Base-by-base conservation (phyloP, 2,797 vertebrate species). In the Okamejei kenojei region DNA sequence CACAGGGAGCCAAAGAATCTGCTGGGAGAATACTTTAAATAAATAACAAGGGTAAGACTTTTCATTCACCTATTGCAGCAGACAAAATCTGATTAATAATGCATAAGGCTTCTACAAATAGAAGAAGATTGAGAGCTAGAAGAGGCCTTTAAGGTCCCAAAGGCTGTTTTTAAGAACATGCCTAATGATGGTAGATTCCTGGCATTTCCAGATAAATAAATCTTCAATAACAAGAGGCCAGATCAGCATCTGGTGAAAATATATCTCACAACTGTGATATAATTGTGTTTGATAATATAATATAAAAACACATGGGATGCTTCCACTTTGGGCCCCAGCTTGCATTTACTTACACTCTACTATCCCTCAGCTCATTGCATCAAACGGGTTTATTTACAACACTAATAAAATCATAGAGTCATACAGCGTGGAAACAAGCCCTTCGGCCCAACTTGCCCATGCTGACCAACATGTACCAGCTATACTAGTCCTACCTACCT, bases 21-120 rank as follows among this genome's bases (percentile, higher is more conserved):
- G 90, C 71, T 74, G 71, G 71, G 86, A 73, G 65, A 38, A 45
- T 90, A 90, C 2, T 90, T 90, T 73, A 90, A 90, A 73, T 71
- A 73, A 74, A 74, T 54, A 68, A 91, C 73, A 91, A 91, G 13
- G 90, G 58, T 32, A 26, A 73, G 90, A 91, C 71, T 8, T 92
- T 91, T 54, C 71, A 74, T 92, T 76, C 38, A 54, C 17, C 68
- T 92, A 58, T 76, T 35, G 76, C 35, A 29, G 21, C 71, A 76
- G 71, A 76, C 71, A 92, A 54, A 29, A 76, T 76, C 19, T 92
- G 71, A 7, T 76, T 92, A 92, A 92, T 92, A 58, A n/a, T 76
- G 90, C 71, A 73, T 92, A 45, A 92, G 26, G 15, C 11, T 92
- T 92, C 68, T 92, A 74, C 35, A 92, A 76, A 29, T 54, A 58